A percentile compares a stretch with the other conserved stretches of the same genome.
These are phyloP conservation scores for Pseudopodoces humilis DNA, from an alignment of 2,113 vertebrate species.

Conservation along the genomic window DNA sequence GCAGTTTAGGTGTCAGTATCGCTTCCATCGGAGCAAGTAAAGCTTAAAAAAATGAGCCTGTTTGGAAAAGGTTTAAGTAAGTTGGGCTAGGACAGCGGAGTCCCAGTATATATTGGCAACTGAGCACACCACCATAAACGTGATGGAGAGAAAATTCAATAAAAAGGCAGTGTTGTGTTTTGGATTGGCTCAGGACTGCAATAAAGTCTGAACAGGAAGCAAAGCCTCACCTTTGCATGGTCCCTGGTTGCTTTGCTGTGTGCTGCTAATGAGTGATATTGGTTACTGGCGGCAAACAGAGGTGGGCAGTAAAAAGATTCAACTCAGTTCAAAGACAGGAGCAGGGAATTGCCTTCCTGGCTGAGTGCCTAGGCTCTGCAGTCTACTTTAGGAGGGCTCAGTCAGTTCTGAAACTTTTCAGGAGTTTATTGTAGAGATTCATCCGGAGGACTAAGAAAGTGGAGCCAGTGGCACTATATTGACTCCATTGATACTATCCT, in stretches of 20 bases:
- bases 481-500: conserved; percentile 80
- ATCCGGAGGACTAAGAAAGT: conserved; percentile 83
- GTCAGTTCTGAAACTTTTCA: background rate
- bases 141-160: background rate
- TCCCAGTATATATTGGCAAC: background rate
- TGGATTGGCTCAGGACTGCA: background rate
- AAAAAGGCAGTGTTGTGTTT: background rate
- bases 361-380: background rate
- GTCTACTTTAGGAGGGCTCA: background rate
- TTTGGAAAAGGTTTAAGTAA: background rate
- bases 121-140: background rate
- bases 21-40: background rate
- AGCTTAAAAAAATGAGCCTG: background rate
- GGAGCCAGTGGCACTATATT: conserved; percentile 67
- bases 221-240: background rate
- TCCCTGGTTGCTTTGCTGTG: background rate
- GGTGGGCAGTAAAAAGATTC: background rate
- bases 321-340: background rate
- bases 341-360: background rate
- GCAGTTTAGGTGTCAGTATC: background rate
- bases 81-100: background rate
- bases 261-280: rapidly evolving
- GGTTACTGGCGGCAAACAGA: background rate
- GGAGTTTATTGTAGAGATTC: background rate
- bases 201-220: background rate